Evolutionary conservation across 1,140 invertebrate species (phyloP), one percentile per base, ranked within the genome.

Genomic region (Microplitis mediator): DNA sequence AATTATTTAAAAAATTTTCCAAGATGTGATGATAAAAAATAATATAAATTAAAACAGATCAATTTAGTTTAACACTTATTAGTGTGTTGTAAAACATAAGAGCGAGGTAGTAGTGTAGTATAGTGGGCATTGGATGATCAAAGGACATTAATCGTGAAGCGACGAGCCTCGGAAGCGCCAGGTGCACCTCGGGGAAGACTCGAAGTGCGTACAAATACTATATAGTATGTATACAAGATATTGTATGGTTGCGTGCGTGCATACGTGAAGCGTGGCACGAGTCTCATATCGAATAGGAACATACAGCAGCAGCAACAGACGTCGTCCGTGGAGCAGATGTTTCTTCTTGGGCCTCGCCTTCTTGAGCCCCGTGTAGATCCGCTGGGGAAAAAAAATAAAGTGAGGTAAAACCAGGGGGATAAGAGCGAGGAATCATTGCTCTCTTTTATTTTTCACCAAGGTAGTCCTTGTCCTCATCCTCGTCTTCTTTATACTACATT

Each of bases 321-420:
- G 71, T 63, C 74, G 75, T 63, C 75, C 72, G 71, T 75, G 71
- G 70, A 60, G 78, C 79, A 81, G 79, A 79, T 81, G 79, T 81
- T 81, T 71, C 75, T 74, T 73, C 74, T 72, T 75, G 66, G 65
- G 67, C 69, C 67, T 72, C 31, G 35, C 14, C 31, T 39, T 32
- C 31, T 16, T 69, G 31, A 14, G 34, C 36, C n/a, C 50, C 50
- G 50, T 31, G 11, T 39, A 52, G 32, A 45, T 39, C 39, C 11
- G 11, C 11, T 9, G 6, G 11, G 11, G 61, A 54, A 34, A 39
- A 70, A 70, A 45, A 63, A 50, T 50, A 64, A 31, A 52, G 11
- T 50, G 45, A 32, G 32, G n/a, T 34, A 70, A 52, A 14, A 62
- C 9, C 23, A 32, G 31, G 56, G 35, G 31, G 8, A 35, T n/a